Conservation (phyloP, 2,888 invertebrate species). For the Heliconius erato region DNA sequence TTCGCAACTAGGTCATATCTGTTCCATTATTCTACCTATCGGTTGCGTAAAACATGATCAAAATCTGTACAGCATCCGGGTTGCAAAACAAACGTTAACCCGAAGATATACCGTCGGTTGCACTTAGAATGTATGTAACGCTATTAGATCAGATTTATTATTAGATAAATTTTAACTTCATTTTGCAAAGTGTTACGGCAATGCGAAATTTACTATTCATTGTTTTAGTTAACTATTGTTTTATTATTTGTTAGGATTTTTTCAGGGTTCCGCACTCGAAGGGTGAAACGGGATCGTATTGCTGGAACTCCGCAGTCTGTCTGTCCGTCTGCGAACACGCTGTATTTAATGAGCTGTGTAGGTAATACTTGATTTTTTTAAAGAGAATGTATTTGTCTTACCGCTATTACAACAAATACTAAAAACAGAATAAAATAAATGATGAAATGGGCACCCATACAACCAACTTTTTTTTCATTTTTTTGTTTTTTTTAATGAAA, state of each 20-base stretch:
- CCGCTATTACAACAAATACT: no score
- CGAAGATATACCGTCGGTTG: neutral
- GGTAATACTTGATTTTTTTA: no score
- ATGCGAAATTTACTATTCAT: conserved; percentile 2
- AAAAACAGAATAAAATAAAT: no score
- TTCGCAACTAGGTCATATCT: conserved; percentile 5
- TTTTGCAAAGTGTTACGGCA: conserved; percentile 1
- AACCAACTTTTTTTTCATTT: no score
- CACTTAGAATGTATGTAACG: conserved; percentile 4
- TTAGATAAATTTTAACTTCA: conserved; percentile 30
- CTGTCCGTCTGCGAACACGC: no score
- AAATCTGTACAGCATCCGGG: conserved; percentile 7
- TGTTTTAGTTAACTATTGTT: conserved; percentile 2
- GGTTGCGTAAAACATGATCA: conserved; percentile 26
- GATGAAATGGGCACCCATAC: no score
- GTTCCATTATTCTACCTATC: neutral
- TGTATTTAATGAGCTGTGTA: no score
- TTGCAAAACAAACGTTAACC: conserved; percentile 2
- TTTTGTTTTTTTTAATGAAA: no score
- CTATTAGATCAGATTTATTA: conserved; percentile 28
- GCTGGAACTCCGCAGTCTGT: no score
- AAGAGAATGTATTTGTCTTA: no score
- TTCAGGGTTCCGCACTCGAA: neutral
- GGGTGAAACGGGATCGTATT: no score
- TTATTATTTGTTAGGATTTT: neutral